Evolutionary conservation across 2,113 vertebrate species (phyloP).

Genomic region (Apistogramma diplotaenia): DNA sequence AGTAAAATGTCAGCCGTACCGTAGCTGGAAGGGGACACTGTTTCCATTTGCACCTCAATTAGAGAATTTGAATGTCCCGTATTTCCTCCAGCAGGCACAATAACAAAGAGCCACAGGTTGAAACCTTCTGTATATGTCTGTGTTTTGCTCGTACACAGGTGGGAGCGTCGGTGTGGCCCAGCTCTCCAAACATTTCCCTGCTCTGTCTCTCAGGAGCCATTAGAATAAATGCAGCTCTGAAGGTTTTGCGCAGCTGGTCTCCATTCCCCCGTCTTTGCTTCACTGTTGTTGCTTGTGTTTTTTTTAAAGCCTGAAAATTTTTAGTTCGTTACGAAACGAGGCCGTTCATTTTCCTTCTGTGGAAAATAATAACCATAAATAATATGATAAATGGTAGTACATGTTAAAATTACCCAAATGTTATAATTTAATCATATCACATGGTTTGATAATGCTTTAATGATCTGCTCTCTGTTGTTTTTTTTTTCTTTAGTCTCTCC

Average conservation of each 20-base stretch:
- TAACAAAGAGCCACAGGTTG: not conserved
- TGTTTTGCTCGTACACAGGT: conserved; percentile 1
- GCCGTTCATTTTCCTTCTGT: not conserved
- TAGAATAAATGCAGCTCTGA: conserved; percentile 26
- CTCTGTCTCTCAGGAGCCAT: conserved; percentile 9
- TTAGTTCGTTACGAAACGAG: not conserved
- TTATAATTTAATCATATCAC: not conserved
- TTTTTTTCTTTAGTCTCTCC: not conserved
- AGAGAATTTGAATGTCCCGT: not conserved
- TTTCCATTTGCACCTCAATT: not conserved
- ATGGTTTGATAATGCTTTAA: not conserved
- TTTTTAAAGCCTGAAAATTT: not conserved
- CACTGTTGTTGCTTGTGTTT: not conserved
- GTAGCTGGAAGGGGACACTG: not conserved
- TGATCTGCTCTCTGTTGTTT: not conserved
- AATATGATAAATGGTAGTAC: not conserved
- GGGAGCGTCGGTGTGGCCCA: not conserved
- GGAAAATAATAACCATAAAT: not conserved
- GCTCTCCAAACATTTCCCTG: not conserved
- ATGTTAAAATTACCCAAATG: not conserved
- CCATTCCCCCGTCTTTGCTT: not conserved
- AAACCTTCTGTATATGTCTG: not conserved
- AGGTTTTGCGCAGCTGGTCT: conserved; percentile 44
- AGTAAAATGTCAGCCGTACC: conserved; percentile 1
- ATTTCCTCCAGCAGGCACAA: not conserved